Percentiles rank a stretch among this genome's conserved stretches.
phyloP scores from a whole-genome alignment of 2,888 invertebrate species.

The Sipunculus nudus region DNA sequence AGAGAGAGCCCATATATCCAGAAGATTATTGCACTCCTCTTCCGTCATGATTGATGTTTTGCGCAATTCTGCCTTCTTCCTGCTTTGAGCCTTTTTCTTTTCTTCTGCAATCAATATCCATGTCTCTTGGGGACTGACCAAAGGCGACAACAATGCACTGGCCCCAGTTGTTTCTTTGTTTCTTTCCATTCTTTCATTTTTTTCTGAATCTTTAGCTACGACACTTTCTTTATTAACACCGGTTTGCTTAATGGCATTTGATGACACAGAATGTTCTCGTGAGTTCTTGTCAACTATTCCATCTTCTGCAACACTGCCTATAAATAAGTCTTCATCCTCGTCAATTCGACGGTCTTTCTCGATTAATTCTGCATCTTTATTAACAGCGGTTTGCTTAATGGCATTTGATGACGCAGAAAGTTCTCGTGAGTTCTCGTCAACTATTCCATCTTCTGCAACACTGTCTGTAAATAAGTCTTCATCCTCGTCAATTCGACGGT shows the following conservation, averaged over 20 bases:
- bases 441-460: slow-evolving; percentile 6
- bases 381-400: too few species aligned
- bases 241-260: too few species aligned
- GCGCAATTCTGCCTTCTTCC: slow-evolving; percentile 10
- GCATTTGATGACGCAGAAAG: not conserved
- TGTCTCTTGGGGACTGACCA: too few species aligned
- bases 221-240: too few species aligned
- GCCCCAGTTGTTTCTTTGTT: slow-evolving; percentile 27
- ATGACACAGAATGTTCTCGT: not conserved
- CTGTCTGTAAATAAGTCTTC: slow-evolving; percentile 29
- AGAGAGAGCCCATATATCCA: slow-evolving; percentile 48
- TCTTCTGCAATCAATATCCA: too few species aligned
- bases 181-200: too few species aligned
- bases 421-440: slow-evolving; percentile 8
- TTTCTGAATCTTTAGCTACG: too few species aligned
- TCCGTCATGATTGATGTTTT: slow-evolving; percentile 49
- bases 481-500: slow-evolving; percentile 11
- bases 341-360: not conserved
- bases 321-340: not conserved
- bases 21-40: slow-evolving; percentile 40
- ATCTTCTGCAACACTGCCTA: not conserved
- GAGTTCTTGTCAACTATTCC: too few species aligned
- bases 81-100: too few species aligned
- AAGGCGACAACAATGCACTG: too few species aligned
- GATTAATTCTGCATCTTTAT: too few species aligned